These are phyloP conservation scores for Pseudotriccus pelzelni DNA, from an alignment of 2,797 vertebrate species.

Conservation along the genomic window DNA sequence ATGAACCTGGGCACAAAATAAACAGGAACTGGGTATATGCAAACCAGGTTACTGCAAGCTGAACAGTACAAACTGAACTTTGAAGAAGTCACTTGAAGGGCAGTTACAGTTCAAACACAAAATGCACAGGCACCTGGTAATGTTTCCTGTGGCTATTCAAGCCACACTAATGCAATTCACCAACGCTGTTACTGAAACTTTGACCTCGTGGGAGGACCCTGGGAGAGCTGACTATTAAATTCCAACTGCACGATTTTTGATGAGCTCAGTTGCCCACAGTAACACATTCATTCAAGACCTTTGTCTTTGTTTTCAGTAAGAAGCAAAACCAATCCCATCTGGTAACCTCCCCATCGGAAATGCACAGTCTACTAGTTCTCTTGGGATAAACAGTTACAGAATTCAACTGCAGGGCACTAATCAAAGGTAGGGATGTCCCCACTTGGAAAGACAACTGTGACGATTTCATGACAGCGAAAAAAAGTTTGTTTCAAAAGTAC, in stretches of 20 bases:
- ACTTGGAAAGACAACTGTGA: not conserved
- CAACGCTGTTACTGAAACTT: not conserved
- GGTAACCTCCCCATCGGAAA: not conserved
- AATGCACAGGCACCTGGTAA: not conserved
- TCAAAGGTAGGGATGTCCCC: not conserved
- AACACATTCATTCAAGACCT: not conserved
- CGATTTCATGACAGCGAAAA: not conserved
- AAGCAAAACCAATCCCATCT: not conserved
- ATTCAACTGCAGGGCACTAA: not conserved
- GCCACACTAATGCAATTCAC: not conserved
- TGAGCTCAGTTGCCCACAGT: not conserved
- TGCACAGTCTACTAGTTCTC: not conserved
- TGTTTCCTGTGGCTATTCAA: not conserved
- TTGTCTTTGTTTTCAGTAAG: not conserved
- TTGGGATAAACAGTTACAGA: not conserved
- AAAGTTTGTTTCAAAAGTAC: not conserved
- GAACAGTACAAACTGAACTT: not conserved
- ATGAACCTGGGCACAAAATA: not conserved
- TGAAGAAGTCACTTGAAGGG: slow-evolving; percentile 38
- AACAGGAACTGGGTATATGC: not conserved
- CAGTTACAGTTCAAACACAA: slow-evolving; percentile 58
- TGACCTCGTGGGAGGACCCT: not conserved
- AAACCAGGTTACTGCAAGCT: not conserved
- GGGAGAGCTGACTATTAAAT: not conserved
- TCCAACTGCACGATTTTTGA: not conserved